phyloP scores from a whole-genome alignment of 1,140 invertebrate species.

The Trichoplusia ni region DNA sequence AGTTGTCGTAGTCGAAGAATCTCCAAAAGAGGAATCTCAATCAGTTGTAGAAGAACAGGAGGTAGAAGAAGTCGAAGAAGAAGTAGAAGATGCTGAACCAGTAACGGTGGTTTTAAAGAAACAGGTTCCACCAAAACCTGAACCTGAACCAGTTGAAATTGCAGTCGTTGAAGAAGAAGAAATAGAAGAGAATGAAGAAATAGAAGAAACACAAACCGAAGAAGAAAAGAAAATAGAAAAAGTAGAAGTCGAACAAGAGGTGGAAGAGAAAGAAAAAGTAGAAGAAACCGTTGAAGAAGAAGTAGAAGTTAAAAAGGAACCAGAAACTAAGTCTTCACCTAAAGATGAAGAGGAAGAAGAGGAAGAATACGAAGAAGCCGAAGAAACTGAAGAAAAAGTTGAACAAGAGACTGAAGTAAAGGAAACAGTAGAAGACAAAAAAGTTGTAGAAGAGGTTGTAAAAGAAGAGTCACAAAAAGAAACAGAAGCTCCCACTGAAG shows the following conservation, averaged over 20 bases:
- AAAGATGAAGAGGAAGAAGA: constrained; percentile 44
- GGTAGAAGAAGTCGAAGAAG: constrained; percentile 36
- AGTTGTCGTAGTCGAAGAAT: constrained; percentile 48
- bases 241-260: constrained; percentile 30
- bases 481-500: constrained; percentile 32
- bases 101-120: constrained; percentile 30
- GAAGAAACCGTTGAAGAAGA: neutral
- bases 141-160: neutral
- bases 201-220: constrained; percentile 23
- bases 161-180: constrained; percentile 32
- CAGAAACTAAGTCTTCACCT: constrained; percentile 36
- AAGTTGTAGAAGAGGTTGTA: constrained; percentile 32
- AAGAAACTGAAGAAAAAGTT: constrained; percentile 32
- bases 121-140: constrained; percentile 7
- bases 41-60: constrained; percentile 33
- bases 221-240: constrained; percentile 19
- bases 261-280: neutral
- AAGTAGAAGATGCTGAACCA: constrained; percentile 39
- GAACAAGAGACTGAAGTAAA: constrained; percentile 33
- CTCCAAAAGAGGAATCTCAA: constrained; percentile 33
- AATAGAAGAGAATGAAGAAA: constrained; percentile 32
- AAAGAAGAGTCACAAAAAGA: constrained; percentile 38
- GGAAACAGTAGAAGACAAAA: constrained; percentile 35
- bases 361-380: constrained; percentile 34
- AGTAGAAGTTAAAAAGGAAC: constrained; percentile 42